Conservation (phyloP, 2,888 invertebrate genomes). For the Sthenelais limicola region DNA sequence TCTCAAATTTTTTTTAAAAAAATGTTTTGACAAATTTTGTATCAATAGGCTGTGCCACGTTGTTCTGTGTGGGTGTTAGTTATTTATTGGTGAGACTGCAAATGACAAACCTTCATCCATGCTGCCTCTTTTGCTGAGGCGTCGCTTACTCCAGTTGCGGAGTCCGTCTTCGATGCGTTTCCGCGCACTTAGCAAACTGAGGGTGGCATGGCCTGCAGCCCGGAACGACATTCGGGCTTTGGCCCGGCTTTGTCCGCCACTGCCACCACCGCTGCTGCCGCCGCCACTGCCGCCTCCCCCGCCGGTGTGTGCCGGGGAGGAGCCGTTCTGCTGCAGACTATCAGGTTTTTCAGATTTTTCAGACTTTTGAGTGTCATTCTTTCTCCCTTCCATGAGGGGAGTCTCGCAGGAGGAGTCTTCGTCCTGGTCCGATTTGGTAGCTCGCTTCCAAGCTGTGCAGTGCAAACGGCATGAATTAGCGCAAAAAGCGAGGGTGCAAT, state of each 20-base stretch:
- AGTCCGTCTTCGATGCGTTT: conserved; percentile 92
- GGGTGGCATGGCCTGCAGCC: conserved; percentile 72
- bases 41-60: too few species aligned
- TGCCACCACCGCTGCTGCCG: conserved; percentile 43
- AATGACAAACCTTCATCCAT: conserved; percentile 83
- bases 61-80: too few species aligned
- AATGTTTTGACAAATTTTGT: too few species aligned
- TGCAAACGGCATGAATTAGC: background rate
- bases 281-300: background rate
- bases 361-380: conserved; percentile 16
- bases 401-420: conserved; percentile 69
- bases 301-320: conserved; percentile 47
- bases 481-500: too few species aligned
- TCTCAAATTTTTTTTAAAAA: too few species aligned
- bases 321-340: background rate
- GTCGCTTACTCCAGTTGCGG: conserved; percentile 77
- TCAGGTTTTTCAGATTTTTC: background rate
- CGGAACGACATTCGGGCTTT: conserved; percentile 68
- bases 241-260: conserved; percentile 69
- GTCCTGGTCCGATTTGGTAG: conserved; percentile 71
- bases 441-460: conserved; percentile 65
- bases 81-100: too few species aligned
- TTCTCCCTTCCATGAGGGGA: conserved; percentile 24
- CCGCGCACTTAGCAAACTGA: conserved; percentile 74
- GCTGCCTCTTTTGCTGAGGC: conserved; percentile 85